Evolutionary conservation across 2,888 invertebrate species (phyloP).

Genomic region (Muschampia plurimacula): DNA sequence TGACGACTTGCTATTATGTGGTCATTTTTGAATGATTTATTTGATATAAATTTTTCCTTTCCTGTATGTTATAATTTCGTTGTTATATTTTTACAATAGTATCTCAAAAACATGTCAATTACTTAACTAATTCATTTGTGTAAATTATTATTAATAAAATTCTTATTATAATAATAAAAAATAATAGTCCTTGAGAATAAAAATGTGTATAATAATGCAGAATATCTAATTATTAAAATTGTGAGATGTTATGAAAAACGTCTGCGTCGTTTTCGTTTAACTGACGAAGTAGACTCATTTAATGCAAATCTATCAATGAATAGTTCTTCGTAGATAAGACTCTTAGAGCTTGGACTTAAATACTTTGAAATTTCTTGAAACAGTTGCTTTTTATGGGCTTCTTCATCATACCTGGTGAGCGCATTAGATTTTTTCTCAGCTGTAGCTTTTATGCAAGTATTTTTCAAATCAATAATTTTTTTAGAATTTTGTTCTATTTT

Average conservation of each 20-base stretch:
- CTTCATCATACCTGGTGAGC: constrained; percentile 59
- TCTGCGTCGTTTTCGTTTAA: constrained; percentile 58
- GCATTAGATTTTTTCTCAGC: constrained; percentile 45
- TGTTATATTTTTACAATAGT: no score
- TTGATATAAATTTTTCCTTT: no score
- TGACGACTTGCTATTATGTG: no score
- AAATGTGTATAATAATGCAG: no score
- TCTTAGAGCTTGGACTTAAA: constrained; percentile 66
- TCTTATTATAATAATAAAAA: no score
- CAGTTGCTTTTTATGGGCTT: constrained; percentile 63
- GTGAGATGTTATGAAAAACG: constrained; percentile 38
- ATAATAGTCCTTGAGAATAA: no score
- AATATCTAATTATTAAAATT: not conserved
- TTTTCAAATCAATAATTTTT: constrained; percentile 65
- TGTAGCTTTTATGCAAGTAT: constrained; percentile 45
- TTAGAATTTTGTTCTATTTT: constrained; percentile 74
- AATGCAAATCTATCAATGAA: constrained; percentile 65
- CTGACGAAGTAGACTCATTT: constrained; percentile 37
- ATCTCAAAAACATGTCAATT: no score
- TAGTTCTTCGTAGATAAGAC: constrained; percentile 73
- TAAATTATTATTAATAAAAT: no score
- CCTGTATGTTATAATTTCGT: no score
- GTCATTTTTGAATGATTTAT: no score
- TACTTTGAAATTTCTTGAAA: constrained; percentile 73
- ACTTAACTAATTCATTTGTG: no score